Evolutionary conservation across 2,888 invertebrate species (phyloP).

Genomic region (Eustalomyia histrio): DNA sequence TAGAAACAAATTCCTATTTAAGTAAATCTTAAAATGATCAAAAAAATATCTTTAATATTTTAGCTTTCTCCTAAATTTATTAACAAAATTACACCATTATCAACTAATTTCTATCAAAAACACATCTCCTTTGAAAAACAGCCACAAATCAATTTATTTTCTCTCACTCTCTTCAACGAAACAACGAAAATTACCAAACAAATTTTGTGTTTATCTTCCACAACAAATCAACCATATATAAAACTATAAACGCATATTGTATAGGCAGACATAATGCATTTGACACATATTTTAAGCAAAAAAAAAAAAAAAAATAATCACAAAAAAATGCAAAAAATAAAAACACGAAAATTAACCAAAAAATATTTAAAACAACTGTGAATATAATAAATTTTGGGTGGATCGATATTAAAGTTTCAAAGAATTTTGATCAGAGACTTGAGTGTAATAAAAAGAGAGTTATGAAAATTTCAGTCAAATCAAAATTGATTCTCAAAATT

Average conservation of each 20-base stretch:
- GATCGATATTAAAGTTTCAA: no score
- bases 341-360: slow-evolving; percentile 13
- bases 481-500: no score
- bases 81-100: slow-evolving; percentile 10
- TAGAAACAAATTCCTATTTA: no score
- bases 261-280: slow-evolving; percentile 56
- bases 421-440: no score
- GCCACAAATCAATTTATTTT: slow-evolving; percentile 36
- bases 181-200: not conserved
- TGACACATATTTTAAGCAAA: slow-evolving; percentile 54
- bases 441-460: no score
- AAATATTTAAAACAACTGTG: not conserved
- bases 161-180: not conserved
- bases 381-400: no score
- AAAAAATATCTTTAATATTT: not conserved
- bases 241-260: slow-evolving; percentile 27
- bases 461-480: no score
- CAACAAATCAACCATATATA: slow-evolving; percentile 45
- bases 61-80: not conserved
- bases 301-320: not conserved
- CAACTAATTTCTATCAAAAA: slow-evolving; percentile 32
- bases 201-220: slow-evolving; percentile 23
- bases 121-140: slow-evolving; percentile 6
- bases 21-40: no score
- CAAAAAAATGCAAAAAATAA: slow-evolving; percentile 11